Evolutionary conservation across 2,888 invertebrate species (phyloP).

Genomic region (Drosophila anomelani): DNA sequence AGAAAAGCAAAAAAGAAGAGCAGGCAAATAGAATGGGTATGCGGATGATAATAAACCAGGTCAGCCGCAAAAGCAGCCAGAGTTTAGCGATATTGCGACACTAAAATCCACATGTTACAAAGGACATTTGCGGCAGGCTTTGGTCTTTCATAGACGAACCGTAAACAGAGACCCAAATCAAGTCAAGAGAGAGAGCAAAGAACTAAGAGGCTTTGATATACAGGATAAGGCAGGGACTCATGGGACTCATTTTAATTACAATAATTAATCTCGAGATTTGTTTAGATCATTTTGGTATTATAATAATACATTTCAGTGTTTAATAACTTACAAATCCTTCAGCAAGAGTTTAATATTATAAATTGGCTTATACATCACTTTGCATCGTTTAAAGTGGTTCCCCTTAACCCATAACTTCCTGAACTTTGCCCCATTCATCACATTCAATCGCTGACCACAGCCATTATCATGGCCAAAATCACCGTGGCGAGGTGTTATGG

Average conservation of each 20-base stretch:
- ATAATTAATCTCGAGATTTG: background rate
- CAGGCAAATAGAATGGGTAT: conserved; percentile 37
- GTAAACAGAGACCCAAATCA: background rate
- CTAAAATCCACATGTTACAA: conserved; percentile 69
- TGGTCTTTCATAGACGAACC: background rate
- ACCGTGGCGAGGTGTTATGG: conserved; percentile 2
- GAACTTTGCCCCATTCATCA: conserved; percentile 11
- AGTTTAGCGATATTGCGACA: conserved; percentile 46
- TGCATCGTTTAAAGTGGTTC: background rate
- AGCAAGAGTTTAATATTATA: background rate
- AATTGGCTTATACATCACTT: background rate
- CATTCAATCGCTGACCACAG: conserved; percentile 21
- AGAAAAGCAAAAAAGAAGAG: conserved; percentile 18
- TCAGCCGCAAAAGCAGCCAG: conserved; percentile 30
- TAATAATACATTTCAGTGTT: background rate
- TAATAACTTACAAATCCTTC: too few relatives aligned
- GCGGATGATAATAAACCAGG: conserved; percentile 54
- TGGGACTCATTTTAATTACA: background rate
- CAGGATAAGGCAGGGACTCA: background rate
- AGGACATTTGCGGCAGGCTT: conserved; percentile 56
- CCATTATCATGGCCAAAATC: conserved; percentile 7
- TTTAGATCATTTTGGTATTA: background rate
- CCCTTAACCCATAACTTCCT: conserved; percentile 3
- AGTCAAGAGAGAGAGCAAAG: background rate
- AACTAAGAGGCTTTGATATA: background rate